Conservation (phyloP, 2,888 invertebrate genomes). For the Melolontha melolontha region DNA sequence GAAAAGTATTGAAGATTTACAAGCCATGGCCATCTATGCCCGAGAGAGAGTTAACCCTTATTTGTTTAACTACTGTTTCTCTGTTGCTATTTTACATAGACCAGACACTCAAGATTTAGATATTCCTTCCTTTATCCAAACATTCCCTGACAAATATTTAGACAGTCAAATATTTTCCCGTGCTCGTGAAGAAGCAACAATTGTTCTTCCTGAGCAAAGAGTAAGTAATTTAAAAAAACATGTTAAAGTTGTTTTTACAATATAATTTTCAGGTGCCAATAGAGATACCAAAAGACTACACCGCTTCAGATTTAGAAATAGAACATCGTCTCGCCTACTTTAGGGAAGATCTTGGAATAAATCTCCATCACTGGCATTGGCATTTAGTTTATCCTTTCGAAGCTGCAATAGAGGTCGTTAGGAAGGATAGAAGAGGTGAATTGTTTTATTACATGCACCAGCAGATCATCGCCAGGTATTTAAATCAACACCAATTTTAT, state of each 20-base stretch:
- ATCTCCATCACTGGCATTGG: constrained; percentile 94
- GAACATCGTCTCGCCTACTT: constrained; percentile 88
- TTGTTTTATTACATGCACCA: constrained; percentile 86
- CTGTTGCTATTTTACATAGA: constrained; percentile 82
- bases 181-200: constrained; percentile 77
- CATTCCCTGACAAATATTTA: constrained; percentile 86
- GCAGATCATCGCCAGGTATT: constrained; percentile 71
- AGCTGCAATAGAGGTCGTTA: constrained; percentile 72
- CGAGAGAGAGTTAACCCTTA: constrained; percentile 83
- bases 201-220: constrained; percentile 72
- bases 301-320: constrained; percentile 79
- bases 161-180: constrained; percentile 78
- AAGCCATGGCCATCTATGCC: constrained; percentile 77
- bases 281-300: constrained; percentile 79
- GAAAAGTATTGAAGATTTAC: constrained; percentile 77
- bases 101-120: constrained; percentile 77
- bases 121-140: constrained; percentile 80
- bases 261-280: constrained; percentile 70
- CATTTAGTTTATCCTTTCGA: constrained; percentile 88
- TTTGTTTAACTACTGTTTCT: constrained; percentile 82
- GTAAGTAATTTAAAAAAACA: constrained; percentile 63
- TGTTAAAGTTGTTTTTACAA: background rate
- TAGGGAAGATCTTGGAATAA: constrained; percentile 87
- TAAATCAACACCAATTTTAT: background rate
- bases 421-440: constrained; percentile 83